Percentiles rank a stretch among this genome's conserved stretches.
Conservation (phyloP, 2,888 invertebrate species). For the Sarcophaga variegata region DNA sequence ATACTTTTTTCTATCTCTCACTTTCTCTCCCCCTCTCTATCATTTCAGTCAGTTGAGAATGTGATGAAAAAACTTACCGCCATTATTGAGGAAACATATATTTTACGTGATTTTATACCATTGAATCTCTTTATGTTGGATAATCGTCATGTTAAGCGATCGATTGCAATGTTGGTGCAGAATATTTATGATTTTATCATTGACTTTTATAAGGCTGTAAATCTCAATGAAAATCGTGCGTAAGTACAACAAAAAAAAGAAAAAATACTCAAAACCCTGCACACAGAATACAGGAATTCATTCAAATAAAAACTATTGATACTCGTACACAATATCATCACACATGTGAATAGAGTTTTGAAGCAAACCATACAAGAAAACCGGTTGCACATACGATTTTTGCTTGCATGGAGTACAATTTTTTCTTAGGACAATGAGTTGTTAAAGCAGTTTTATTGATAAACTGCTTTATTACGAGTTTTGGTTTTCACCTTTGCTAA, state of each 20-base stretch:
- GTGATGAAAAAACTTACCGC: constrained; percentile 88
- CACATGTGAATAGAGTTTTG: neutral
- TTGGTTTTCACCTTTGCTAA: too few relatives aligned
- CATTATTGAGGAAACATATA: constrained; percentile 87
- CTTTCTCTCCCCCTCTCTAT: neutral
- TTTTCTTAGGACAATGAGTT: too few relatives aligned
- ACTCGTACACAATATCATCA: neutral
- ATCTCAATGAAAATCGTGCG: constrained; percentile 88
- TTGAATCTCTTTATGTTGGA: constrained; percentile 92
- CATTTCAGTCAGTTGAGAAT: constrained; percentile 85
- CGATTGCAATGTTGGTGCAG: constrained; percentile 78
- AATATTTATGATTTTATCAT: constrained; percentile 81
- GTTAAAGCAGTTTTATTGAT: too few relatives aligned
- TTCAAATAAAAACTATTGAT: neutral
- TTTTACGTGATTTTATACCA: constrained; percentile 89
- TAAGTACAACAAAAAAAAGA: constrained; percentile 79
- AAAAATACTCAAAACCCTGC: neutral
- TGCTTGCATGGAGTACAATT: too few relatives aligned
- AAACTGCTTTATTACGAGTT: too few relatives aligned
- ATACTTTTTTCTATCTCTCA: constrained; percentile 18
- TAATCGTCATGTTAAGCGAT: constrained; percentile 81
- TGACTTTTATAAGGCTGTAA: constrained; percentile 80
- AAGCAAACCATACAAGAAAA: too few relatives aligned
- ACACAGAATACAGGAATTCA: neutral
- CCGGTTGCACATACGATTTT: too few relatives aligned